Evolutionary conservation across 2,888 invertebrate species (phyloP), one percentile per base, ranked within the genome.

Genomic region (Drosophila ezoana): DNA sequence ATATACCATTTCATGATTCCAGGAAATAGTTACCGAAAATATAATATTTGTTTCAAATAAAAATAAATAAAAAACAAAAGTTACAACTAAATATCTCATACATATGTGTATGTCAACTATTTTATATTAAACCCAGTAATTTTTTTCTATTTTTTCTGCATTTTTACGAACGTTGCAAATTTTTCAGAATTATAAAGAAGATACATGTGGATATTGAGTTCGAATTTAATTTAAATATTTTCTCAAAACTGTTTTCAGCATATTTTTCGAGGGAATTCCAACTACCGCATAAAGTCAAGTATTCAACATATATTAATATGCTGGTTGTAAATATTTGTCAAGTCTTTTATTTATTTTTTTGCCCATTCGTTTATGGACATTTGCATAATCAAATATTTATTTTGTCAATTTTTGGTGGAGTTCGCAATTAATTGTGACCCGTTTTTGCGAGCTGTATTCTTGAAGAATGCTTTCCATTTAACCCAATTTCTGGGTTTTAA

Each of bases 331-430:
- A 32, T 47, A 14, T 44, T 44, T 18, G 32, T 9, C 23, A 16
- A 9, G 10, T 14, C 20, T 11, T 43, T 9, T 56, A 18, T 32
- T 9, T 56, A 18, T 32, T 43, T 56, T 56, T 47, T 18, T 44
- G 51, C 32, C 33, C 66, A 56, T 48, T 71, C 58, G 76, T 10
- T 64, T 60, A 51, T 40, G 32, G 40, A 16, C 48, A 81, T 81
- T 79, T 73, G 79, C 74, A 84, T 82, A 81, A 47, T 58, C 61
- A 79, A 82, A 77, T 79, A 75, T 81, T 76, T 81, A 64, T 82
- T 76, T 48, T 33, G 45, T 11, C 43, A 63, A 62, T 67, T 58
- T 57, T 61, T 51, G 38, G 32, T 18, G n/a, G 23, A 58, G 14
- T 54, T 72, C 1, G 72, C 68, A 61, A 76, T 72, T 72, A 54